Conservation (phyloP, 2,113 vertebrate species). For the Cercocebus atys region DNA sequence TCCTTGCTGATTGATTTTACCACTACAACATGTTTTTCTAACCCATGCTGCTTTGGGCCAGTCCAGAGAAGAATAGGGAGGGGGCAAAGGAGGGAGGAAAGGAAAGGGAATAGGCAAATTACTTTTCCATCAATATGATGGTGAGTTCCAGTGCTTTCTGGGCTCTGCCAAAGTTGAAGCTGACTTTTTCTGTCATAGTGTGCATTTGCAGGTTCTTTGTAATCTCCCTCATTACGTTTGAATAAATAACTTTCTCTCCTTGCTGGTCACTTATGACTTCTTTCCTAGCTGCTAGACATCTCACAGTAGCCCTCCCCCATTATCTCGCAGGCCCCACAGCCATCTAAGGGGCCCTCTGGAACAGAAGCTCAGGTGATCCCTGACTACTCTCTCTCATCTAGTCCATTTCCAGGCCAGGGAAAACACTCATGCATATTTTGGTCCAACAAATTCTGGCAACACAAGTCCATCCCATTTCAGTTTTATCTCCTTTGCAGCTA, state of each 20-base stretch:
- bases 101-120: background rate
- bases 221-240: background rate
- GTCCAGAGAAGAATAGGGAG: no score
- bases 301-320: fast-evolving
- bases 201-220: background rate
- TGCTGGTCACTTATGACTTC: background rate
- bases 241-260: background rate
- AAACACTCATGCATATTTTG: fast-evolving
- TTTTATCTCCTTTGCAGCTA: background rate
- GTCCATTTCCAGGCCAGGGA: background rate
- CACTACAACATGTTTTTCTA: fast-evolving
- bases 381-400: fast-evolving
- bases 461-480: background rate
- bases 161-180: fast-evolving
- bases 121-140: background rate
- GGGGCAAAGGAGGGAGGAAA: no score
- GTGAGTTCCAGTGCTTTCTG: background rate
- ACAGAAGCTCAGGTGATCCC: background rate
- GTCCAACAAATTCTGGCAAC: background rate
- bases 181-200: background rate
- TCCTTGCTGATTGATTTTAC: fast-evolving
- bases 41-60: fast-evolving
- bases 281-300: background rate
- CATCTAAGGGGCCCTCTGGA: background rate
- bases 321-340: fast-evolving